Evolutionary conservation across 2,888 invertebrate species (phyloP).

Genomic region (Drosophila macrothrix): DNA sequence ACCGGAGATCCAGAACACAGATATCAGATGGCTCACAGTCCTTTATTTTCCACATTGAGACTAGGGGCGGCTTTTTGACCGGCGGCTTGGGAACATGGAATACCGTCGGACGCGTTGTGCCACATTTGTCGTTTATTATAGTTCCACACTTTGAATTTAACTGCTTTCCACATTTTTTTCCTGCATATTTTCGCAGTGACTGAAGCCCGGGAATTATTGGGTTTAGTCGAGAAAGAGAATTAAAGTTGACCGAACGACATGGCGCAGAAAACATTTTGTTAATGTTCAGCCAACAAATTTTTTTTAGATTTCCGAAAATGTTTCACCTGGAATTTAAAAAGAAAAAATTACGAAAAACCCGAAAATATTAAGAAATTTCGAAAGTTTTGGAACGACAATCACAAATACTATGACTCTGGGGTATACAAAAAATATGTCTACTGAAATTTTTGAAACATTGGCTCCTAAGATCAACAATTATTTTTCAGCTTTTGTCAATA

Average conservation of each 20-base stretch:
- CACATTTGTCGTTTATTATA: constrained; percentile 26
- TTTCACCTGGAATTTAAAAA: not conserved
- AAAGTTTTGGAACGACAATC: not conserved
- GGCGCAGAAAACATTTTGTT: constrained; percentile 6
- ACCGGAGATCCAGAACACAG: constrained; percentile 47
- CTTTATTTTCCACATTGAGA: constrained; percentile 49
- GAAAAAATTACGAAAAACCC: not conserved
- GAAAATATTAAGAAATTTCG: not conserved
- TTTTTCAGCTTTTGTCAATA: not conserved
- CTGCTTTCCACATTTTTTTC: constrained; percentile 1
- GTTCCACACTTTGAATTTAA: constrained; percentile 20
- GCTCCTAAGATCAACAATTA: constrained; percentile 1
- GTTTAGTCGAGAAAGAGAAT: not conserved
- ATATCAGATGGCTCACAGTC: constrained; percentile 15
- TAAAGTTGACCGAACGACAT: not conserved
- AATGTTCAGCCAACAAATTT: not conserved
- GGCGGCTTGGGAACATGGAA: not conserved
- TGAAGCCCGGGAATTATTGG: not conserved
- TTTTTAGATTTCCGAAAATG: not conserved
- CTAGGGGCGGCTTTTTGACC: not conserved
- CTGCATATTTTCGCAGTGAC: constrained; percentile 20
- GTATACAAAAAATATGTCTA: not conserved
- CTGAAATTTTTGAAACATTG: not conserved
- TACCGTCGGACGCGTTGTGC: not conserved
- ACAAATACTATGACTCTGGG: not conserved